These are phyloP conservation scores for Zophobas morio DNA, from an alignment of 1,140 invertebrate species.

Conservation along the genomic window DNA sequence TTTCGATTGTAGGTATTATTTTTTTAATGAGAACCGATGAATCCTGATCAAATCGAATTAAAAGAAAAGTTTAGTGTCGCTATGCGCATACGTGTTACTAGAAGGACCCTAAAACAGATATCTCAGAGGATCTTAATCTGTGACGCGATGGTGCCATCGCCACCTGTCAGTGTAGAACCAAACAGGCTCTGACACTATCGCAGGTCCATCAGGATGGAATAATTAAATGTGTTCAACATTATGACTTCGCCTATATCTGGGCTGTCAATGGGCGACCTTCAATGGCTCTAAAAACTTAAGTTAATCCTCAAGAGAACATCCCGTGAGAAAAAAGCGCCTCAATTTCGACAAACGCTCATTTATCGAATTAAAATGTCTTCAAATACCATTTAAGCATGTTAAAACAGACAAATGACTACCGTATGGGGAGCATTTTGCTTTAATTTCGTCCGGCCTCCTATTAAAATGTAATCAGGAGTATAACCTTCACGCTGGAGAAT, in stretches of 20 bases:
- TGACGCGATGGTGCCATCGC: conserved; percentile 21
- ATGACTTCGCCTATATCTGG: conserved; percentile 45
- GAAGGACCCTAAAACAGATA: conserved; percentile 5
- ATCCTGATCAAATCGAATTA: no score
- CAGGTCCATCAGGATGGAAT: conserved; percentile 50
- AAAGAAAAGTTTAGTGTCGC: no score
- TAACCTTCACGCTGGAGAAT: conserved; percentile 39
- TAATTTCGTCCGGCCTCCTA: conserved; percentile 45
- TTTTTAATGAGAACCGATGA: no score
- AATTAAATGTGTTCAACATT: conserved; percentile 56
- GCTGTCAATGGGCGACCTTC: conserved; percentile 49
- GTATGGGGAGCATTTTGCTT: conserved; percentile 47
- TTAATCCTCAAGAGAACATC: conserved; percentile 10
- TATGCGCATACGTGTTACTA: background rate
- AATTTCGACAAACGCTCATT: conserved; percentile 19
- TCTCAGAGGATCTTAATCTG: conserved; percentile 26
- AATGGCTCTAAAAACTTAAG: conserved; percentile 19
- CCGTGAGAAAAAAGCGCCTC: conserved; percentile 41
- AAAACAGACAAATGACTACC: conserved; percentile 55
- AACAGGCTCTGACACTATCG: conserved; percentile 53
- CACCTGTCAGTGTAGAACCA: conserved; percentile 50
- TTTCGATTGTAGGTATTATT: no score
- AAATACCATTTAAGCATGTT: conserved; percentile 49
- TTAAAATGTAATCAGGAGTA: conserved; percentile 54
- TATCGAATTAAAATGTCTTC: conserved; percentile 57